Evolutionary conservation across 2,797 vertebrate genomes (phyloP).

Genomic region (Sarcoramphus papa): DNA sequence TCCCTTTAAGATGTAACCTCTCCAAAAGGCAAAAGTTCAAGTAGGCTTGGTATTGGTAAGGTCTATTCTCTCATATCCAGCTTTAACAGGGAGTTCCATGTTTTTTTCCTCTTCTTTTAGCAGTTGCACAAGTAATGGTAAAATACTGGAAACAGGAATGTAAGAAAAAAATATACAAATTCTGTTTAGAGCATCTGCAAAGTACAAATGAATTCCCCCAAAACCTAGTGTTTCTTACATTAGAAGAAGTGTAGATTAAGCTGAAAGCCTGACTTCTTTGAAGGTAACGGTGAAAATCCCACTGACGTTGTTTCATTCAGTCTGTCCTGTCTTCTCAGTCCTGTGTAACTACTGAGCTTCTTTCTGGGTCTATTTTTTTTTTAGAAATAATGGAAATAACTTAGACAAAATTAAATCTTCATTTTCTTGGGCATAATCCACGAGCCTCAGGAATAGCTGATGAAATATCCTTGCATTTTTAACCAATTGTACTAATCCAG

Average conservation of each 20-base stretch:
- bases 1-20: conserved; percentile 15
- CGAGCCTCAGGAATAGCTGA: conserved; percentile 30
- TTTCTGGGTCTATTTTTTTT: neutral
- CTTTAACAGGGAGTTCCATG: neutral
- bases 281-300: neutral
- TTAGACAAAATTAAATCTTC: conserved; percentile 35
- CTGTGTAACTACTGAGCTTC: neutral
- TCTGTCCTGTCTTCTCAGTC: neutral
- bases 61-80: neutral
- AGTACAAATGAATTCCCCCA: neutral
- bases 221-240: neutral
- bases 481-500: conserved; percentile 15
- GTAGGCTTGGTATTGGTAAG: neutral
- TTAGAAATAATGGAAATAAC: neutral
- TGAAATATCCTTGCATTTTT: conserved; percentile 50
- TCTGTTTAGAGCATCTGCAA: neutral
- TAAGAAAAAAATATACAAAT: neutral
- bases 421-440: conserved; percentile 53
- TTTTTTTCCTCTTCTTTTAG: neutral
- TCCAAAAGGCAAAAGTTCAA: conserved; percentile 63
- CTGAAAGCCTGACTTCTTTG: neutral
- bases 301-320: neutral
- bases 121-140: neutral
- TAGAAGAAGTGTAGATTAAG: neutral
- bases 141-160: neutral